Evolutionary conservation across 2,797 vertebrate species (phyloP).

Genomic region (Mormyrops attenuatus): DNA sequence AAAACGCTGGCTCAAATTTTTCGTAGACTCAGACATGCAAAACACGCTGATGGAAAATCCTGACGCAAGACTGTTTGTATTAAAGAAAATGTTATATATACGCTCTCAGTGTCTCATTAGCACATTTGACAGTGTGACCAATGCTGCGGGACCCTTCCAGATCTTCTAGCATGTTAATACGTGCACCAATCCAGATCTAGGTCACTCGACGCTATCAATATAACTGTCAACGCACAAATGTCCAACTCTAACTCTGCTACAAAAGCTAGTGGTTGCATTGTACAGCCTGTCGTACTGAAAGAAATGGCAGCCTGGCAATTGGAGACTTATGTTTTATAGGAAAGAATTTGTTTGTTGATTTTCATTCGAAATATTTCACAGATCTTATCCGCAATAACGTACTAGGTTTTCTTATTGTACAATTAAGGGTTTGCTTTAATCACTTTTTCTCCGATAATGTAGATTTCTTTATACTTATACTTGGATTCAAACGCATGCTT

Average conservation of each 20-base stretch:
- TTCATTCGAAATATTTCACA: neutral
- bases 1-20: neutral
- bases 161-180: constrained; percentile 44
- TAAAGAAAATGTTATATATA: constrained; percentile 33
- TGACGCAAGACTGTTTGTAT: constrained; percentile 37
- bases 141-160: constrained; percentile 13
- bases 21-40: neutral
- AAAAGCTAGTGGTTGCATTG: constrained; percentile 42
- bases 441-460: neutral
- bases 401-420: neutral
- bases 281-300: neutral
- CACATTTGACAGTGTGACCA: constrained; percentile 64
- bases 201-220: constrained; percentile 48
- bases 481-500: constrained; percentile 9
- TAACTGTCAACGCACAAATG: constrained; percentile 32
- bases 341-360: neutral
- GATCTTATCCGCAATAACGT: neutral
- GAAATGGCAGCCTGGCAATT: neutral
- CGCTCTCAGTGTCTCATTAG: constrained; percentile 56
- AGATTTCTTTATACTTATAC: neutral
- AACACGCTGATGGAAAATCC: neutral
- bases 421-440: neutral
- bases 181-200: constrained; percentile 35
- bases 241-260: constrained; percentile 32
- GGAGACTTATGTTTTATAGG: neutral